phyloP scores from a whole-genome alignment of 2,797 vertebrate genomes.

The Phataginus tricuspis region DNA sequence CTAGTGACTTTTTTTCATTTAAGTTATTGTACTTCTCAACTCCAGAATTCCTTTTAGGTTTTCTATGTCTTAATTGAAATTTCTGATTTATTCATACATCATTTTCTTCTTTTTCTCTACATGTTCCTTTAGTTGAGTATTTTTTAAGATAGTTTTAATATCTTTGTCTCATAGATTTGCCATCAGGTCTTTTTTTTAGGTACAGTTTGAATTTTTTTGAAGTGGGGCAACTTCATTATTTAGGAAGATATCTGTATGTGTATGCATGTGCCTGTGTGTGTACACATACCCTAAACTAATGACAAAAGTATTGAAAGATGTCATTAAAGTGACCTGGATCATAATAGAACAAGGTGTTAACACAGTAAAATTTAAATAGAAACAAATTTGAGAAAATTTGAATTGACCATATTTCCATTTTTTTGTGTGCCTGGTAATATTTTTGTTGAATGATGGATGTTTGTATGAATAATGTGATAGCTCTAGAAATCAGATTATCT shows the following conservation, averaged over 20 bases:
- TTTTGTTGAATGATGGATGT: background rate
- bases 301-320: background rate
- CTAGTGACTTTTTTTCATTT: background rate
- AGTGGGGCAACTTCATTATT: background rate
- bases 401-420: background rate
- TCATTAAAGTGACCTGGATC: background rate
- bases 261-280: accelerated
- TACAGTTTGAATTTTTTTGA: background rate
- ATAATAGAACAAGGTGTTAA: background rate
- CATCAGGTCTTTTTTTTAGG: background rate
- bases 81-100: background rate
- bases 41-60: background rate
- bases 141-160: background rate
- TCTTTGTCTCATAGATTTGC: background rate
- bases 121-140: background rate
- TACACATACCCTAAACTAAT: background rate
- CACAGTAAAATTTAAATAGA: background rate
- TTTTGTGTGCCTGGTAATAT: background rate
- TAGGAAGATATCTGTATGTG: background rate
- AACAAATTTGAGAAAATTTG: background rate
- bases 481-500: background rate
- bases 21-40: background rate
- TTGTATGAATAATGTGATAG: background rate
- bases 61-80: background rate
- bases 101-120: background rate